Evolutionary conservation across 1,140 invertebrate genomes (phyloP), one percentile per base, ranked within the genome.

Genomic region (Copidosoma floridanum): DNA sequence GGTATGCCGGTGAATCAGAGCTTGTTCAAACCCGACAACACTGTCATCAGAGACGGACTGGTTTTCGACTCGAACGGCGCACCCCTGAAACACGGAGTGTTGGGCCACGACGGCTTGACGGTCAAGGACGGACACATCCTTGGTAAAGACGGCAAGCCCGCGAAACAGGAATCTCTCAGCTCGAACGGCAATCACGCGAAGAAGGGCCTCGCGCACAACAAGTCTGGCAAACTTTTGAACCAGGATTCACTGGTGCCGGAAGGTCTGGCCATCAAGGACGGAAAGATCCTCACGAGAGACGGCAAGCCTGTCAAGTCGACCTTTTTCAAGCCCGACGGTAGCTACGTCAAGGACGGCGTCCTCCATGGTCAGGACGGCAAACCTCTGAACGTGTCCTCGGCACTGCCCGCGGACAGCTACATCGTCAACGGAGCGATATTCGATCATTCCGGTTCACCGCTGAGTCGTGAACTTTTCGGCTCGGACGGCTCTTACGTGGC

Each of bases 401-500:
- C 68, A 8, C 38, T 80, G 0, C 70, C 78, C 1, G 71, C 67
- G 12, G 77, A 79, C 16, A 73, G 73, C 50, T 76, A 71, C 56
- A 71, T 80, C 3, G 50, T 64, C 6, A 77, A 78, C 46, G 78
- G 78, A 2, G 64, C 79, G 1, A 75, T 80, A 11, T 78, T 74
- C 23, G 73, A 73, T 21, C 62, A 68, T 5, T 41, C 64, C 0
- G 77, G 76, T 0, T 71, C 70, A 38, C 67, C 73, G 0, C 40
- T 80, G 7, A 67, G 71, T 12, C 76, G 69, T 32, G 72, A 73
- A 35, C 61, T 69, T 4, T 78, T 80, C 35, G 73, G 76, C 14
- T 79, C 77, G 1, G 77, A 80, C 43, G 77, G 77, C 21, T 76
- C 78, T 12, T 76, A 79, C 43, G 70, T 78, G 0, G 70, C 73